These are phyloP conservation scores for Orthosia gracilis DNA, from an alignment of 2,888 invertebrate species.

Conservation along the genomic window DNA sequence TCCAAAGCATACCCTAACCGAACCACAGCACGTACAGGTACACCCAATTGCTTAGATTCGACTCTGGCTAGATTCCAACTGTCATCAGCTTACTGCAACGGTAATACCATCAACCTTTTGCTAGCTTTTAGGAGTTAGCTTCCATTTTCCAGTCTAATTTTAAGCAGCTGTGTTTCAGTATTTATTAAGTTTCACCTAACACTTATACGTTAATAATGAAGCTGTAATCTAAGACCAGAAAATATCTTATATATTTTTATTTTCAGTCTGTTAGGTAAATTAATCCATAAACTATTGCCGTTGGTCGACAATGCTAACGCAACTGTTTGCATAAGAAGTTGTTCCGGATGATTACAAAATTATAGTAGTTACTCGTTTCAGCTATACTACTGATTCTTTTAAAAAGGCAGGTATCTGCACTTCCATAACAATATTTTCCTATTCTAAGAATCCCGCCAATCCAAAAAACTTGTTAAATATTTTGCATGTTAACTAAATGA, in stretches of 20 bases:
- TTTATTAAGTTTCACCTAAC: not conserved
- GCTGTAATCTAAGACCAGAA: not conserved
- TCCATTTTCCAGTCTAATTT: not conserved
- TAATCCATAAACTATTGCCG: too few species aligned
- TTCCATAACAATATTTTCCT: too few species aligned
- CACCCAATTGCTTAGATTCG: slow-evolving; percentile 71
- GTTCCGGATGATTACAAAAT: too few species aligned
- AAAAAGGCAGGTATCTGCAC: too few species aligned
- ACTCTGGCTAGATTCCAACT: slow-evolving; percentile 75
- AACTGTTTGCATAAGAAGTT: too few species aligned
- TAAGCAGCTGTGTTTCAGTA: not conserved
- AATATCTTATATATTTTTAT: not conserved
- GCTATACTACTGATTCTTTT: too few species aligned
- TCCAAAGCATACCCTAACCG: slow-evolving; percentile 5
- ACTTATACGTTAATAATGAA: not conserved
- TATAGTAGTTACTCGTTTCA: too few species aligned
- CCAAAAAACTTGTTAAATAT: too few species aligned
- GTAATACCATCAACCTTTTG: slow-evolving; percentile 37
- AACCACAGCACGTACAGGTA: slow-evolving; percentile 68
- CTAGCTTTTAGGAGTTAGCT: not conserved
- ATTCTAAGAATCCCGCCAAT: too few species aligned
- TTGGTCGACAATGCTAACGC: too few species aligned
- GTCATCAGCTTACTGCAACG: slow-evolving; percentile 59
- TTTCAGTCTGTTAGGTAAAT: too few species aligned
- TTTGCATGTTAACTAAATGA: too few species aligned